phyloP scores from a whole-genome alignment of 1,140 invertebrate genomes.

The Arion vulgaris region DNA sequence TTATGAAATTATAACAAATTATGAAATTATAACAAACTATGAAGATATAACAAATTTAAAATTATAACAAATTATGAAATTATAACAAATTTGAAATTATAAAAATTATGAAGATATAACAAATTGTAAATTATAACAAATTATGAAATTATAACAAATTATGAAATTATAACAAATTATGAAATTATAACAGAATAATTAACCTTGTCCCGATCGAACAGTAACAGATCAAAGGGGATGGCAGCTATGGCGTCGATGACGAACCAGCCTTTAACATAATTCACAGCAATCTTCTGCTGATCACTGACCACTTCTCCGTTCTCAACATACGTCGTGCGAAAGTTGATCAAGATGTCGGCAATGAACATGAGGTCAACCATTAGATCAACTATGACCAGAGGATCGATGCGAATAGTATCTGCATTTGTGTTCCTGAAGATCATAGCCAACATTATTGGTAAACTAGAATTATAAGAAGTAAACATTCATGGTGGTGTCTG shows the following conservation, averaged over 20 bases:
- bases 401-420: slow-evolving; percentile 61
- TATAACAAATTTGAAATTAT: too few relatives aligned
- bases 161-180: too few relatives aligned
- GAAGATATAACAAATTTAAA: too few relatives aligned
- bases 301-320: slow-evolving; percentile 71
- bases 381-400: slow-evolving; percentile 71
- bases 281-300: slow-evolving; percentile 71
- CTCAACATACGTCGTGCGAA: slow-evolving; percentile 72
- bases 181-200: slow-evolving; percentile 45
- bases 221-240: slow-evolving; percentile 71
- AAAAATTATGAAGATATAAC: too few relatives aligned
- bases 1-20: too few relatives aligned
- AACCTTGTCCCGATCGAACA: slow-evolving; percentile 73
- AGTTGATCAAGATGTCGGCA: slow-evolving; percentile 73
- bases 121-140: too few relatives aligned
- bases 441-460: slow-evolving; percentile 56
- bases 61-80: too few relatives aligned
- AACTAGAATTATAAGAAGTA: too few relatives aligned
- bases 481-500: too few relatives aligned
- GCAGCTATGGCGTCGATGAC: slow-evolving; percentile 72
- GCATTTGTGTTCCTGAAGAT: slow-evolving; percentile 55
- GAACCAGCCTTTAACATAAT: slow-evolving; percentile 74
- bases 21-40: too few relatives aligned
- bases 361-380: slow-evolving; percentile 74
- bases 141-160: too few relatives aligned